phyloP scores from a whole-genome alignment of 2,797 vertebrate species.

The Fistularia tabacaria region DNA sequence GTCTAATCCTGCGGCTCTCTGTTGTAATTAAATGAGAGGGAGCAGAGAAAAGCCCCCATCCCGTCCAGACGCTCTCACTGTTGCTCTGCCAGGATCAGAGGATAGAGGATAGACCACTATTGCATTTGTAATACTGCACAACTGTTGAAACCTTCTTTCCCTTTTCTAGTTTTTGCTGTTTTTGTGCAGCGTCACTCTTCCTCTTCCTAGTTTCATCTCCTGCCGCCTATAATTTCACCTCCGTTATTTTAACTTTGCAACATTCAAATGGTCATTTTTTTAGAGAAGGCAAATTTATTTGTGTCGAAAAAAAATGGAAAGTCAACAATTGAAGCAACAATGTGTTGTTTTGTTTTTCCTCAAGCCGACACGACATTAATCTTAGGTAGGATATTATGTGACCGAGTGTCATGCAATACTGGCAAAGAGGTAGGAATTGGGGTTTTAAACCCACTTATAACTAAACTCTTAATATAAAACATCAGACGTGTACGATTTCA shows the following conservation, averaged over 20 bases:
- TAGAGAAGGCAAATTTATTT: no score
- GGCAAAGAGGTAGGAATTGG: not conserved
- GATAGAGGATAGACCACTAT: constrained; percentile 79
- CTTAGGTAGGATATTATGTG: not conserved
- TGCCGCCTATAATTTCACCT: constrained; percentile 22
- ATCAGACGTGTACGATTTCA: constrained; percentile 14
- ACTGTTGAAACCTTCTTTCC: constrained; percentile 76
- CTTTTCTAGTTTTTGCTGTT: constrained; percentile 49
- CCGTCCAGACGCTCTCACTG: constrained; percentile 78
- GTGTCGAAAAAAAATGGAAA: no score
- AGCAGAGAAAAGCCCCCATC: constrained; percentile 66
- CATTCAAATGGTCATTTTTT: no score
- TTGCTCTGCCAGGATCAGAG: constrained; percentile 79
- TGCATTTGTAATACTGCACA: constrained; percentile 82
- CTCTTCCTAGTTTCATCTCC: constrained; percentile 22
- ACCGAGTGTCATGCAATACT: not conserved
- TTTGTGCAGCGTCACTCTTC: constrained; percentile 34
- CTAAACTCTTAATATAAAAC: constrained; percentile 9
- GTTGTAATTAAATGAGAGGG: constrained; percentile 77
- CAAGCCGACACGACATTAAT: no score
- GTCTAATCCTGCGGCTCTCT: constrained; percentile 77
- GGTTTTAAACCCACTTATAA: constrained; percentile 12
- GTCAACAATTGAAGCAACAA: no score
- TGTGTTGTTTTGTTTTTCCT: no score
- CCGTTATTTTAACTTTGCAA: not conserved